Conservation (phyloP, 2,888 invertebrate species). For the Brenthis daphne region DNA sequence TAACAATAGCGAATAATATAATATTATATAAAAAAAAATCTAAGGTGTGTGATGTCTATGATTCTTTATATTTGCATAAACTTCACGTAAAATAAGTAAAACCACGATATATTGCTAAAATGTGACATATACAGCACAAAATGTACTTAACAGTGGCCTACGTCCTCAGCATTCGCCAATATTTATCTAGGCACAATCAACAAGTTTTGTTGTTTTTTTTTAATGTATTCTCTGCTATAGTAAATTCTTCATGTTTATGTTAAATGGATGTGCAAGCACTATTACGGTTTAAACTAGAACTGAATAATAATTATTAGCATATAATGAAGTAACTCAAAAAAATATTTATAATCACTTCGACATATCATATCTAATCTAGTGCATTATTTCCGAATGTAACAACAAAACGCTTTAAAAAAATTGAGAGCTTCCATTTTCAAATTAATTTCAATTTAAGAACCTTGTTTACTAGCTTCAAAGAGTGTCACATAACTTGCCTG, state of each 20-base stretch:
- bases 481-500: too few relatives aligned
- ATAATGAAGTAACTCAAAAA: too few relatives aligned
- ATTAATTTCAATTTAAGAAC: too few relatives aligned
- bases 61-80: not conserved
- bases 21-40: too few relatives aligned
- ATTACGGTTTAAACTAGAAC: not conserved
- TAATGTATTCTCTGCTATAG: not conserved
- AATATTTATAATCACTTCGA: too few relatives aligned
- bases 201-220: constrained; percentile 7
- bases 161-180: constrained; percentile 2
- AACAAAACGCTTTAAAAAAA: too few relatives aligned
- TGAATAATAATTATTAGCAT: not conserved
- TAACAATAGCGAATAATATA: too few relatives aligned
- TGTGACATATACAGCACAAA: not conserved
- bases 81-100: not conserved
- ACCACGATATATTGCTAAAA: not conserved
- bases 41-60: too few relatives aligned
- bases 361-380: too few relatives aligned
- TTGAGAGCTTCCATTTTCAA: too few relatives aligned
- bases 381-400: too few relatives aligned
- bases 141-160: constrained; percentile 7
- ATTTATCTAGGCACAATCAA: constrained; percentile 1
- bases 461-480: too few relatives aligned
- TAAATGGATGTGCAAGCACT: constrained; percentile 7
- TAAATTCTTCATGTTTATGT: constrained; percentile 2